Percentiles rank a stretch among this genome's conserved stretches.
Evolutionary conservation across 2,797 vertebrate genomes (phyloP).

Genomic region (Parotocinclus haroldoi): DNA sequence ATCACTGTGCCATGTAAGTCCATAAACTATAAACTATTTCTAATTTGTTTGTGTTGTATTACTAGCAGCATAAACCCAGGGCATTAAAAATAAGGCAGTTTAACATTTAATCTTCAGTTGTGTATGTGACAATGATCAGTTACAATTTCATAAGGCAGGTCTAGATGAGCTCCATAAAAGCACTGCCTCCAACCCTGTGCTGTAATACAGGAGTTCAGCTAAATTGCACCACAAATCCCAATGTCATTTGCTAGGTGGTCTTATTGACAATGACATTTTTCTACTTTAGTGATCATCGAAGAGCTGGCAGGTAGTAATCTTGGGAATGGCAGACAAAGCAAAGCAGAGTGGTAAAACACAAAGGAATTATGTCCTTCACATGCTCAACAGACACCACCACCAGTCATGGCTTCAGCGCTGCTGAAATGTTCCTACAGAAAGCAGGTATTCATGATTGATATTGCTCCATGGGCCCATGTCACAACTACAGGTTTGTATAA

Average conservation of each 20-base stretch:
- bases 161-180: constrained; percentile 42
- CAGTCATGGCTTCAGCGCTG: constrained; percentile 8
- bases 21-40: too few relatives aligned
- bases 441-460: too few relatives aligned
- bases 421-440: not conserved
- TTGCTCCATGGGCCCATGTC: too few relatives aligned
- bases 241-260: constrained; percentile 33
- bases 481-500: too few relatives aligned
- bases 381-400: constrained; percentile 12
- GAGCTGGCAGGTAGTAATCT: constrained; percentile 37
- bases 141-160: not conserved
- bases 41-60: too few relatives aligned
- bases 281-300: constrained; percentile 40
- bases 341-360: constrained; percentile 25
- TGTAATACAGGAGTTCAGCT: constrained; percentile 28
- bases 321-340: constrained; percentile 16
- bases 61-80: too few relatives aligned
- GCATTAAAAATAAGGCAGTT: too few relatives aligned
- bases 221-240: constrained; percentile 45
- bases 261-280: constrained; percentile 40
- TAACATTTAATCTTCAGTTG: too few relatives aligned
- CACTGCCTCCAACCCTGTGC: constrained; percentile 1
- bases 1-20: too few relatives aligned
- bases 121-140: too few relatives aligned
- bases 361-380: constrained; percentile 7